Evolutionary conservation across 2,113 vertebrate species (phyloP), one percentile per base, ranked within the genome.

Genomic region (Nipponia nippon): DNA sequence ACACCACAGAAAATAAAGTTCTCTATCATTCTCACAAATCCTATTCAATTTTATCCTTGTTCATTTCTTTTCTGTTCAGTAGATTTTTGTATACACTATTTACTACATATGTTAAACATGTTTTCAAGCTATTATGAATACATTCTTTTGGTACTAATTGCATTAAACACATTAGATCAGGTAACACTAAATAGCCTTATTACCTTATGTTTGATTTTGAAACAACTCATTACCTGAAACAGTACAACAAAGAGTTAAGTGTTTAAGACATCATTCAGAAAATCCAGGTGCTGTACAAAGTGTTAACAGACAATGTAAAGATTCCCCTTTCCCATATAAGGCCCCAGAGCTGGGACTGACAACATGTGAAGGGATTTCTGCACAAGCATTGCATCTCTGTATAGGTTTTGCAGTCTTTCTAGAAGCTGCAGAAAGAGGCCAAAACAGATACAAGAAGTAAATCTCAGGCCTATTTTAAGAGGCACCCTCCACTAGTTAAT

Each of bases 381-480:
- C n/a, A 40, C 0, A 0, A 76, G 15, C 11, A 21, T 40, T 59
- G 10, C 0, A 0, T 77, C 72, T 82, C 52, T 1, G 0, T 40
- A 12, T 11, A 40, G n/a, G 34, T 59, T 93, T 83, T 80, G 16
- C 58, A 63, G 20, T 49, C n/a, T 62, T 55, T 59, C n/a, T 83
- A 53, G 55, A 73, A 62, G 25, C n/a, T 78, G n/a, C n/a, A 80
- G 44, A 59, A 89, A 82, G 93, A 70, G 50, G 15, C n/a, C 75
- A 86, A 78, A 80, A 62, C 18, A 50, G 29, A 73, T 8, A 59
- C 11, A 30, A 85, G 46, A 76, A 73, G 30, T 32, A 94, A 81
- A 94, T 69, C n/a, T 59, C 46, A 70, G 38, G 32, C 16, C 17
- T 61, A 5, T 85, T 91, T 78, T 56, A 82, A 79, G 66, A 84